phyloP scores from a whole-genome alignment of 2,113 vertebrate species.

The Paramormyrops kingsleyae region DNA sequence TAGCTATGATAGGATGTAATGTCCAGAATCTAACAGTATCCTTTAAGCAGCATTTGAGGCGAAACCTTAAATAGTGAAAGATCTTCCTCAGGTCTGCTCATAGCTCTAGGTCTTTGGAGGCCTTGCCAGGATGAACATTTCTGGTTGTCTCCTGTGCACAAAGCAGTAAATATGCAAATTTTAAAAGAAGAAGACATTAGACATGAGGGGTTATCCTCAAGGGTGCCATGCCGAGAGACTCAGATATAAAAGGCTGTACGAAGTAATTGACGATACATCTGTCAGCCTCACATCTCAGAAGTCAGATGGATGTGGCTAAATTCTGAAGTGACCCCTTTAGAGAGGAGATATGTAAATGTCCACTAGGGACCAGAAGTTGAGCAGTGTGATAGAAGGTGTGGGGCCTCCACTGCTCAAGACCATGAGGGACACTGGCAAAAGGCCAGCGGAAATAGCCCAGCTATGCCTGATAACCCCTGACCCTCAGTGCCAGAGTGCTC shows the following conservation, averaged over 20 bases:
- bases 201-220: neutral
- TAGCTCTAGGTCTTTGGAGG: neutral
- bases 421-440: conserved; percentile 21
- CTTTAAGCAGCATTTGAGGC: neutral
- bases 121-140: neutral
- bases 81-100: neutral
- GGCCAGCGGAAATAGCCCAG: conserved; percentile 32
- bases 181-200: neutral
- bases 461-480: conserved; percentile 24
- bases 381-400: conserved; percentile 37
- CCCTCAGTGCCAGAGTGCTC: conserved; percentile 26
- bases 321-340: neutral
- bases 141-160: neutral
- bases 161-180: neutral
- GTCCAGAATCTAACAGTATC: neutral
- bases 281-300: neutral
- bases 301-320: neutral
- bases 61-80: neutral
- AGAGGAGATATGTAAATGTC: neutral
- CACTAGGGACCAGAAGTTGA: conserved; percentile 20
- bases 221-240: neutral
- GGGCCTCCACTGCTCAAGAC: conserved; percentile 24
- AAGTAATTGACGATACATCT: neutral
- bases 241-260: neutral
- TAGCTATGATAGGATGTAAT: neutral